phyloP scores from a whole-genome alignment of 2,888 invertebrate species.

The Meandrusa payeni region DNA sequence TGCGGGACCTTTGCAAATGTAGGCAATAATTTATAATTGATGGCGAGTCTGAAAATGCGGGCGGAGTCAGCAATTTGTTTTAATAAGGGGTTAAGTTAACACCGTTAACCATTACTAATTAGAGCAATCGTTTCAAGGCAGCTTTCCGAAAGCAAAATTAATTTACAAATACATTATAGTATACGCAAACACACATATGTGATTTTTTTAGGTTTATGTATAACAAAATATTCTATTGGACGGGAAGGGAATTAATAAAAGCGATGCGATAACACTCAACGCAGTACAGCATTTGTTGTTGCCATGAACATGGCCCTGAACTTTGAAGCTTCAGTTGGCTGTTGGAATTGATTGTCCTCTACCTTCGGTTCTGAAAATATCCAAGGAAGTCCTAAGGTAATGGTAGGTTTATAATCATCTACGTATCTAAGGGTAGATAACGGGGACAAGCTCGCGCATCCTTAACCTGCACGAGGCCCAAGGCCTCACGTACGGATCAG shows the following conservation, averaged over 20 bases:
- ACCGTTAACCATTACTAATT: constrained; percentile 25
- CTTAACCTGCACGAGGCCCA: too few relatives aligned
- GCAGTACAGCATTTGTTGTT: constrained; percentile 63
- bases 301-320: constrained; percentile 70
- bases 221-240: too few relatives aligned
- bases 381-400: constrained; percentile 46
- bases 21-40: constrained; percentile 44
- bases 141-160: background rate
- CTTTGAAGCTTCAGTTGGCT: too few relatives aligned
- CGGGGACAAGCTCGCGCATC: too few relatives aligned
- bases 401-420: constrained; percentile 25
- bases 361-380: too few relatives aligned
- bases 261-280: constrained; percentile 19
- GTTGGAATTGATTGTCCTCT: too few relatives aligned
- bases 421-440: constrained; percentile 2
- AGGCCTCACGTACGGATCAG: too few relatives aligned
- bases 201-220: too few relatives aligned
- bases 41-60: constrained; percentile 36
- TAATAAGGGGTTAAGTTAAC: constrained; percentile 34
- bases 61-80: constrained; percentile 44
- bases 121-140: constrained; percentile 1
- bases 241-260: too few relatives aligned
- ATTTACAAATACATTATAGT: background rate
- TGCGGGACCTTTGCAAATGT: constrained; percentile 38
- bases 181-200: too few relatives aligned